These are phyloP conservation scores for Heterodera schachtii DNA, from an alignment of 1,140 invertebrate species.

Conservation along the genomic window DNA sequence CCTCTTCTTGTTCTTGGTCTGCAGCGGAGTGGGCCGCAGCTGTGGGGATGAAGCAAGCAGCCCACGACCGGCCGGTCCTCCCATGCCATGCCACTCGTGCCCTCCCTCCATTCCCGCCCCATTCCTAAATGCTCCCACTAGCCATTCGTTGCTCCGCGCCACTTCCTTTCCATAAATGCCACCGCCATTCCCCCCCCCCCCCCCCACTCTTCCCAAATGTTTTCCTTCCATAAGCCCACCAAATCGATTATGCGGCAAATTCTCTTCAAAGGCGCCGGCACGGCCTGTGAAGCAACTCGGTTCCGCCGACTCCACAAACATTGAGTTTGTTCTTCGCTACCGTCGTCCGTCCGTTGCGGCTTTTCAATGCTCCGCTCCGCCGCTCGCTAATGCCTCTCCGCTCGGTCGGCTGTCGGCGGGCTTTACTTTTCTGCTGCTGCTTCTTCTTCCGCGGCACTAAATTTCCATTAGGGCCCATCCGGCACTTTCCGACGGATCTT, in stretches of 20 bases:
- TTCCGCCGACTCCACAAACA: too few relatives aligned
- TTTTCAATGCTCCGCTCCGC: background rate
- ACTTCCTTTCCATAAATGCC: background rate
- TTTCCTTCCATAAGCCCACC: background rate
- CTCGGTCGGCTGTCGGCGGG: background rate
- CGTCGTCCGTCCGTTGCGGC: too few relatives aligned
- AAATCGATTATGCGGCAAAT: background rate
- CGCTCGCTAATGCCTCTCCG: background rate
- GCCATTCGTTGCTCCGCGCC: background rate
- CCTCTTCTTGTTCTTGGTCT: background rate
- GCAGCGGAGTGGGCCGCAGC: background rate
- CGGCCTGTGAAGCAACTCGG: background rate
- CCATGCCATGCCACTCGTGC: background rate
- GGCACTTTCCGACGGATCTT: background rate
- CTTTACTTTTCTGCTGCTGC: background rate
- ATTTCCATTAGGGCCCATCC: conserved; percentile 14
- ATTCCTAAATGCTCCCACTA: background rate
- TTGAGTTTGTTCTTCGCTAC: too few relatives aligned
- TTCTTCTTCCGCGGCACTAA: background rate
- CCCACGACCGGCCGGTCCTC: background rate
- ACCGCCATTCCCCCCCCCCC: background rate
- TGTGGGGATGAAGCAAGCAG: background rate
- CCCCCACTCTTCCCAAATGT: background rate
- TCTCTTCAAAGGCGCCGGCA: background rate
- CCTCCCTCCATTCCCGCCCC: background rate